These are phyloP conservation scores for Tenthredo distinguenda DNA, from an alignment of 2,888 invertebrate species.

Conservation along the genomic window DNA sequence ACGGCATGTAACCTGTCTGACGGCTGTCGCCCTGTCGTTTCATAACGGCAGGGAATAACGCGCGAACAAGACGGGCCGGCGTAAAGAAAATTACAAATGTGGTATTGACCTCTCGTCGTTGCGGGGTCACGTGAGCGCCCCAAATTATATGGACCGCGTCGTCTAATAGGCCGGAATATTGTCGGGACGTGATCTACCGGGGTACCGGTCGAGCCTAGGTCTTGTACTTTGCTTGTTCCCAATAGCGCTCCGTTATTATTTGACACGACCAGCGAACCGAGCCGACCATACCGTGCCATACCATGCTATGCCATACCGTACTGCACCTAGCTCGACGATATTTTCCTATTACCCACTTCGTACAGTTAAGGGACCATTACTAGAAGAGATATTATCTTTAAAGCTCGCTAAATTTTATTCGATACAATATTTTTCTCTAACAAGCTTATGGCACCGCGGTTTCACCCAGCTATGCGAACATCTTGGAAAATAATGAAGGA, in stretches of 20 bases:
- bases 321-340: neutral
- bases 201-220: slow-evolving; percentile 65
- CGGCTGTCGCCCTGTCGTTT: slow-evolving; percentile 19
- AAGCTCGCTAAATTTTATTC: slow-evolving; percentile 7
- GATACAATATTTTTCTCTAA: neutral
- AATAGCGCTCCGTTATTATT: slow-evolving; percentile 61
- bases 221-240: slow-evolving; percentile 63
- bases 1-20: neutral
- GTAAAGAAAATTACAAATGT: slow-evolving; percentile 73
- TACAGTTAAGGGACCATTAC: slow-evolving; percentile 13
- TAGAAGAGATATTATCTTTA: neutral
- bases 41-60: slow-evolving; percentile 70
- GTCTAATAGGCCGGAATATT: slow-evolving; percentile 53
- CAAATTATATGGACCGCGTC: slow-evolving; percentile 75
- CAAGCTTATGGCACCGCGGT: too few species aligned
- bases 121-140: slow-evolving; percentile 75
- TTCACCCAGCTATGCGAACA: too few species aligned
- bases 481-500: too few species aligned
- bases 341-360: slow-evolving; percentile 4
- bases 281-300: slow-evolving; percentile 11
- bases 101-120: slow-evolving; percentile 73
- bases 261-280: slow-evolving; percentile 24
- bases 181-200: slow-evolving; percentile 69
- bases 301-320: neutral
- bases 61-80: slow-evolving; percentile 71